These are phyloP conservation scores for Cyclargus thomasi DNA, from an alignment of 1,140 invertebrate species.

Conservation along the genomic window DNA sequence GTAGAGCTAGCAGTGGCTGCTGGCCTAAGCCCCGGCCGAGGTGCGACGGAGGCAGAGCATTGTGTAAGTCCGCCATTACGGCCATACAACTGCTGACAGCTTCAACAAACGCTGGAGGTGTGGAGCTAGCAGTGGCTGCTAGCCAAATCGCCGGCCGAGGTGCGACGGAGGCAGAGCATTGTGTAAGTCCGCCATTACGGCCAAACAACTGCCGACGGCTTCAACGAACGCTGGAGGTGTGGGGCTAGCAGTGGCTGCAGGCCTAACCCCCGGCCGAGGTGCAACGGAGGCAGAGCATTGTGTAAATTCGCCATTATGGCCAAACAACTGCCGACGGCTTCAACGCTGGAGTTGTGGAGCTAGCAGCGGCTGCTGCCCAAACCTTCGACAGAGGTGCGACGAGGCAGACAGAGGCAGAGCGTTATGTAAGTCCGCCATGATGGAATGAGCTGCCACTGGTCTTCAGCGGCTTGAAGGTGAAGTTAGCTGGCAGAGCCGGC, in stretches of 20 bases:
- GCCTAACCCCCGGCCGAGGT: slow-evolving; percentile 45
- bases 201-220: slow-evolving; percentile 70
- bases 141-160: slow-evolving; percentile 43
- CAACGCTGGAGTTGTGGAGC: slow-evolving; percentile 74
- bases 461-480: slow-evolving; percentile 69
- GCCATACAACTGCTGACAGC: slow-evolving; percentile 72
- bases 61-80: slow-evolving; percentile 36
- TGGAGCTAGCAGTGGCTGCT: slow-evolving; percentile 75
- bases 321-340: too few species aligned
- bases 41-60: slow-evolving; percentile 49
- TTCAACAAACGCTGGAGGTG: slow-evolving; percentile 69
- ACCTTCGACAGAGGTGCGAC: slow-evolving; percentile 42
- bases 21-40: slow-evolving; percentile 47
- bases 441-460: too few species aligned
- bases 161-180: slow-evolving; percentile 49
- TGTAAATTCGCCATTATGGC: slow-evolving; percentile 36
- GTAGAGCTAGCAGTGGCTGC: slow-evolving; percentile 74
- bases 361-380: slow-evolving; percentile 63
- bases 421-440: slow-evolving; percentile 41
- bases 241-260: slow-evolving; percentile 72
- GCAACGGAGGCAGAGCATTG: slow-evolving; percentile 49
- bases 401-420: too few species aligned
- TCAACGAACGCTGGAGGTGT: slow-evolving; percentile 73
- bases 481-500: slow-evolving; percentile 76
- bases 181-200: slow-evolving; percentile 36